Conservation (phyloP, 2,797 vertebrate genomes). For the Decapterus maruadsi region DNA sequence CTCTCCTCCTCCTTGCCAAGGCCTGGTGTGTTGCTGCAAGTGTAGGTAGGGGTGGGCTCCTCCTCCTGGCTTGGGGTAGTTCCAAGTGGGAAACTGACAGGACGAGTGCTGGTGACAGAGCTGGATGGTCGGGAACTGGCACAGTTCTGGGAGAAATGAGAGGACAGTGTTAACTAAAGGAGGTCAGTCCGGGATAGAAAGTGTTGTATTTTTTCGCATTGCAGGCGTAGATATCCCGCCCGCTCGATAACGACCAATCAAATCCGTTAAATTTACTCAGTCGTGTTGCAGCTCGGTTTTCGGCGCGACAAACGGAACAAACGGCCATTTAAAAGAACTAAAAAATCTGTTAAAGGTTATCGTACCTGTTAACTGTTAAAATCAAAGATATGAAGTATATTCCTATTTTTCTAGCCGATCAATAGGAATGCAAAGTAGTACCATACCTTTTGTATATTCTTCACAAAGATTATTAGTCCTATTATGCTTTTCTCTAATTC, state of each 20-base stretch:
- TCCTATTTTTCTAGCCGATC: neutral
- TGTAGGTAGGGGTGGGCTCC: constrained; percentile 38
- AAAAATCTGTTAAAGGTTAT: neutral
- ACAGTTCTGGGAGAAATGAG: constrained; percentile 78
- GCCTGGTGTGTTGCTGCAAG: constrained; percentile 35
- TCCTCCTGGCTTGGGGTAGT: constrained; percentile 65
- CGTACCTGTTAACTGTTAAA: neutral
- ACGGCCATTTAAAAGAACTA: neutral
- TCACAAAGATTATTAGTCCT: neutral
- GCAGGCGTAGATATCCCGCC: too few species aligned
- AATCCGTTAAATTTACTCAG: too few species aligned
- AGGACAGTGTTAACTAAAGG: neutral
- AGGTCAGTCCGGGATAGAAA: too few species aligned
- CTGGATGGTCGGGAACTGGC: constrained; percentile 82
- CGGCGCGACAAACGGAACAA: too few species aligned
- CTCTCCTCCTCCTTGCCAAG: constrained; percentile 41
- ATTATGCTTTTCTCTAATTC: neutral
- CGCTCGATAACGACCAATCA: too few species aligned
- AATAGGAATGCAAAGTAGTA: neutral
- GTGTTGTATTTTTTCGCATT: too few species aligned
- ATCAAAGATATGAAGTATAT: neutral
- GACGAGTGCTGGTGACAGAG: constrained; percentile 81
- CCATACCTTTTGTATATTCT: neutral
- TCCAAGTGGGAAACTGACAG: constrained; percentile 76
- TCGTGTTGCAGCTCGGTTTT: too few species aligned